These are phyloP conservation scores for Periophthalmus modestus DNA, from an alignment of 2,113 vertebrate species.

Conservation along the genomic window DNA sequence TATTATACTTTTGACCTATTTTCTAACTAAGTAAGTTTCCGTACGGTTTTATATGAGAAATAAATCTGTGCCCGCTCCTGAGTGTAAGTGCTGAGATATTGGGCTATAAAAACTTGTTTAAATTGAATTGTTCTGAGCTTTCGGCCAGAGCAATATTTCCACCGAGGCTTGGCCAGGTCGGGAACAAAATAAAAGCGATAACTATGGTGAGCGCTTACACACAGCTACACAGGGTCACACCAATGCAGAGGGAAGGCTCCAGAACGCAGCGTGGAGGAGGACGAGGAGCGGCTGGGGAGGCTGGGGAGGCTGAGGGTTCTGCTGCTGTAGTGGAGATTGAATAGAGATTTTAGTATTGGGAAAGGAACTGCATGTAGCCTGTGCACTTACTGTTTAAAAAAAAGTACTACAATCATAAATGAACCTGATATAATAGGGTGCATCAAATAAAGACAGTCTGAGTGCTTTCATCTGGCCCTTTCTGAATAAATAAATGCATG, in stretches of 20 bases:
- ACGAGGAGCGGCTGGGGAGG: too few species aligned
- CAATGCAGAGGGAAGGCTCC: not conserved
- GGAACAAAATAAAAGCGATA: not conserved
- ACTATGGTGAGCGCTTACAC: not conserved
- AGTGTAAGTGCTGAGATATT: not conserved
- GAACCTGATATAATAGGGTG: too few species aligned
- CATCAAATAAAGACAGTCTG: too few species aligned
- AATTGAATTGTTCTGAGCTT: not conserved
- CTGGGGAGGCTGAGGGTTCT: too few species aligned
- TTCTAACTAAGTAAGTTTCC: not conserved
- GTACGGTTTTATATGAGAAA: not conserved
- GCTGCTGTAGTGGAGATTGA: too few species aligned
- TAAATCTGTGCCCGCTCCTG: not conserved
- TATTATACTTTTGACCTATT: not conserved
- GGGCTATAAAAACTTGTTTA: not conserved
- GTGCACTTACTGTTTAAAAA: too few species aligned
- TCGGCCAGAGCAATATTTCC: constrained; percentile 1
- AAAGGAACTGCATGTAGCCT: too few species aligned
- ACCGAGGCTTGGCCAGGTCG: not conserved
- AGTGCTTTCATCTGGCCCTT: too few species aligned
- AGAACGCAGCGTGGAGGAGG: not conserved
- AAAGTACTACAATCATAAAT: too few species aligned
- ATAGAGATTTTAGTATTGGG: too few species aligned
- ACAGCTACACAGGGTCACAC: not conserved
- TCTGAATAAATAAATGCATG: too few species aligned